These are phyloP conservation scores for Athetis lepigone DNA, from an alignment of 2,888 invertebrate species.

Conservation along the genomic window DNA sequence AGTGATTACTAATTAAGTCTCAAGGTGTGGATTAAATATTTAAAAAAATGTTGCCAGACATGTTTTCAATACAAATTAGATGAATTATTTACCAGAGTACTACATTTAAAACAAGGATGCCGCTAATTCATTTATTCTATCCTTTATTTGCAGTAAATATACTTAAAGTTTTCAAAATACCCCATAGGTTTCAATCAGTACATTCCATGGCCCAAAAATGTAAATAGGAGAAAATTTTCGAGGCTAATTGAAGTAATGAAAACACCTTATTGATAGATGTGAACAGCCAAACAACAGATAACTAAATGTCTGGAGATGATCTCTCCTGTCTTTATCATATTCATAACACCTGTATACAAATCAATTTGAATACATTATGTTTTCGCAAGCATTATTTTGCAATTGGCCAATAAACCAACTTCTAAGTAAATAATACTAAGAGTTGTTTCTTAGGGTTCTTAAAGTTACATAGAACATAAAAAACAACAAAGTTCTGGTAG, in stretches of 20 bases:
- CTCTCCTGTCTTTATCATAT: neutral
- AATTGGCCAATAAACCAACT: neutral
- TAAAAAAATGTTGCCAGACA: neutral
- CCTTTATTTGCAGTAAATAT: too few species aligned
- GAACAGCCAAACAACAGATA: neutral
- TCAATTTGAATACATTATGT: neutral
- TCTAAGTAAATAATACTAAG: neutral
- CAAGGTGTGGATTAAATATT: neutral
- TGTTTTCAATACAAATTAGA: neutral
- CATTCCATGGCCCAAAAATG: too few species aligned
- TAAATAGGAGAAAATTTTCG: too few species aligned
- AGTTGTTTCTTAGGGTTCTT: too few species aligned
- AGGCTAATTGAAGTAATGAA: too few species aligned
- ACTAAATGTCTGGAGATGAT: neutral
- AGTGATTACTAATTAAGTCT: neutral
- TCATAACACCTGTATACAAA: neutral
- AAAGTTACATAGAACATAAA: neutral
- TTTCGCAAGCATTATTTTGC: slow-evolving; percentile 10
- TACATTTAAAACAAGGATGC: slow-evolving; percentile 16
- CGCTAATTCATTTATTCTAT: neutral
- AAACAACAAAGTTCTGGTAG: neutral
- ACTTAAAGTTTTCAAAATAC: too few species aligned
- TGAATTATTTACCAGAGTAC: neutral
- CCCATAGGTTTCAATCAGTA: too few species aligned
- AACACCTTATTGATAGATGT: neutral